Conservation (phyloP, 2,888 invertebrate species). For the Ochlodes sylvanus region DNA sequence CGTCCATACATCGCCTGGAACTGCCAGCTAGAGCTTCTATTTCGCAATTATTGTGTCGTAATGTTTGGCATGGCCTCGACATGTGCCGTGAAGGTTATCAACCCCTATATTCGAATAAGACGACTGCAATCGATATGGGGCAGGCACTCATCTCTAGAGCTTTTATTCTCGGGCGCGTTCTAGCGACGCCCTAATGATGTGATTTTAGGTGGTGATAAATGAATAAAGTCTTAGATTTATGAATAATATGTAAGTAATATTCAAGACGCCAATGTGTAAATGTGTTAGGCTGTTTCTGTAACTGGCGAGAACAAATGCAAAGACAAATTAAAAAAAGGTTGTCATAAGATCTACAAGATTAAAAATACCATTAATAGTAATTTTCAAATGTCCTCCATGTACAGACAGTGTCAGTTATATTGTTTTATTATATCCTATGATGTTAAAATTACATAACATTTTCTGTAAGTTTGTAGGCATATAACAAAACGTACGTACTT, state of each 20-base stretch:
- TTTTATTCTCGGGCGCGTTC: slow-evolving; percentile 25
- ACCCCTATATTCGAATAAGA: slow-evolving; percentile 36
- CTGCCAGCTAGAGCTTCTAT: slow-evolving; percentile 11
- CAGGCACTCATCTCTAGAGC: slow-evolving; percentile 37
- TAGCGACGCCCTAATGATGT: slow-evolving; percentile 21
- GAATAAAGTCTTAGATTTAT: slow-evolving; percentile 1
- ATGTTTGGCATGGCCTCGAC: slow-evolving; percentile 35
- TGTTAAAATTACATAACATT: too few species aligned
- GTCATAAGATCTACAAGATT: too few species aligned
- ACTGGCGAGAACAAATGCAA: too few species aligned
- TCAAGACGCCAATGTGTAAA: not conserved
- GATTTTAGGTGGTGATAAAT: slow-evolving; percentile 16
- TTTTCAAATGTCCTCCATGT: too few species aligned
- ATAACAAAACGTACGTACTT: too few species aligned
- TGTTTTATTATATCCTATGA: too few species aligned
- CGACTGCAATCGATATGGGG: slow-evolving; percentile 36
- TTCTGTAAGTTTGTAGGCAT: too few species aligned
- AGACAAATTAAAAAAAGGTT: too few species aligned
- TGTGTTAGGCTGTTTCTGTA: too few species aligned
- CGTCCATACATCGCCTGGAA: not conserved
- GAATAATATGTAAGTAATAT: not conserved
- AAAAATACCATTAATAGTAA: too few species aligned
- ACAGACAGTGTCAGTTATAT: too few species aligned
- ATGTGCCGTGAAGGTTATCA: slow-evolving; percentile 32
- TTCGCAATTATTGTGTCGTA: slow-evolving; percentile 26